Percentiles rank a stretch among this genome's conserved stretches.
phyloP scores from a whole-genome alignment of 1,140 invertebrate genomes.

The Galleria mellonella region DNA sequence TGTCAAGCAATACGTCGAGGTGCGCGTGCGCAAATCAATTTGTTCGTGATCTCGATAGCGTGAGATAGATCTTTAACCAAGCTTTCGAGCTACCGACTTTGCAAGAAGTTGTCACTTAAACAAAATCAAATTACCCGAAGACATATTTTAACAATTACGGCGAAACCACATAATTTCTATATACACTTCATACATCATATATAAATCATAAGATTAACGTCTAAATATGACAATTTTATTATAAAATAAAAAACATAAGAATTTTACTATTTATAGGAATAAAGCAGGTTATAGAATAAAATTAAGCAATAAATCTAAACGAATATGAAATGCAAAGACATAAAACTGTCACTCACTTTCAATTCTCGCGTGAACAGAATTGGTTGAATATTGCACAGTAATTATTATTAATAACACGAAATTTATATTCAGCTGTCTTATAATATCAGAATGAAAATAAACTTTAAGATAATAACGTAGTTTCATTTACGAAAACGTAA shows the following conservation, averaged over 20 bases:
- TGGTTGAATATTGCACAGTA: conserved; percentile 28
- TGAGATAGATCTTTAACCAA: conserved; percentile 41
- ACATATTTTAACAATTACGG: too few relatives aligned
- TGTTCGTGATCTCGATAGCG: conserved; percentile 39
- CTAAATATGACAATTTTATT: too few relatives aligned
- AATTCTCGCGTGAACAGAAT: conserved; percentile 59
- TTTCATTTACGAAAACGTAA: background rate
- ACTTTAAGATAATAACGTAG: background rate
- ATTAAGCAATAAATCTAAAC: too few relatives aligned
- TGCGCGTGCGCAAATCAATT: conserved; percentile 54
- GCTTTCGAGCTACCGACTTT: conserved; percentile 29
- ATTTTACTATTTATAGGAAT: too few relatives aligned
- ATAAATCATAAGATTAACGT: too few relatives aligned
- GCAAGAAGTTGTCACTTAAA: conserved; percentile 26
- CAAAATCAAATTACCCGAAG: too few relatives aligned
- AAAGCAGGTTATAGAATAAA: too few relatives aligned
- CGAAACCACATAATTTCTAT: too few relatives aligned
- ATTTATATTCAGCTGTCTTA: conserved; percentile 9
- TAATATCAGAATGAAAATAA: conserved; percentile 7
- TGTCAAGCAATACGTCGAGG: conserved; percentile 26
- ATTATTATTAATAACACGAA: conserved; percentile 24
- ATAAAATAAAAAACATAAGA: too few relatives aligned
- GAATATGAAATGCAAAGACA: background rate
- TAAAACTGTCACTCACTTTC: conserved; percentile 46
- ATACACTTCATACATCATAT: too few relatives aligned